Base-by-base conservation (phyloP, 1,140 invertebrate genomes). In the Brachionus plicatilis region DNA sequence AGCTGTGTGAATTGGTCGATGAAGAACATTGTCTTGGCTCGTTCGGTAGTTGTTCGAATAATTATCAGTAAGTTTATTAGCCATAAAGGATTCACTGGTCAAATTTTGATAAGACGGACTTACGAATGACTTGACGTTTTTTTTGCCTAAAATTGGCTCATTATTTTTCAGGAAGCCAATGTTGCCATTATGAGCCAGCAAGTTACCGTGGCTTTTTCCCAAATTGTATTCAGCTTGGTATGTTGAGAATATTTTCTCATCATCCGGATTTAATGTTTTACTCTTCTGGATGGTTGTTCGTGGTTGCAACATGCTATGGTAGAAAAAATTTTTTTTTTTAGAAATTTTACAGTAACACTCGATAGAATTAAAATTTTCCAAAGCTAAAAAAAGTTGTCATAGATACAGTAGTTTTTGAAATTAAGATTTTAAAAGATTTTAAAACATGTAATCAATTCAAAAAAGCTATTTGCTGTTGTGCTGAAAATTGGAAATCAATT, bases 241-340 rank as follows among this genome's bases (percentile, higher is more conserved):
- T 37, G 79, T 82, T 9, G 53, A 65, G 53, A 82, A 82, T 37
- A 82, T 82, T 82, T 82, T 82, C 53, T 82, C 53, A 43, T 82
- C 79, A 27, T 47, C 9, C 65, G 53, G 33, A 68, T 68, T 82
- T 17, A 20, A 20, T 20, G 72, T 76, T 27, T 50, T 47, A 24
- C 17, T 47, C 12, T 27, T 76, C 65, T 82, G 79, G 65, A 82
- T 65, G n/a, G 53, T 43, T 9, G 53, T 33, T 43, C 79, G 20
- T 65, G 41, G 12, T 29, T 56, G 79, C 41, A 82, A 68, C 79
- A 82, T 82, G 41, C n/a, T 80, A 14, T 75, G 33, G 33, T 56
- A 17, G 20, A 60, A 60, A 60, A 17, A 17, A 17, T 24, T 56
- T 24, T 56, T 60, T 60, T 60, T 56, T 60, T 17, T 24, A 20